Conservation (phyloP, 2,113 vertebrate genomes). For the Condylura cristata region DNA sequence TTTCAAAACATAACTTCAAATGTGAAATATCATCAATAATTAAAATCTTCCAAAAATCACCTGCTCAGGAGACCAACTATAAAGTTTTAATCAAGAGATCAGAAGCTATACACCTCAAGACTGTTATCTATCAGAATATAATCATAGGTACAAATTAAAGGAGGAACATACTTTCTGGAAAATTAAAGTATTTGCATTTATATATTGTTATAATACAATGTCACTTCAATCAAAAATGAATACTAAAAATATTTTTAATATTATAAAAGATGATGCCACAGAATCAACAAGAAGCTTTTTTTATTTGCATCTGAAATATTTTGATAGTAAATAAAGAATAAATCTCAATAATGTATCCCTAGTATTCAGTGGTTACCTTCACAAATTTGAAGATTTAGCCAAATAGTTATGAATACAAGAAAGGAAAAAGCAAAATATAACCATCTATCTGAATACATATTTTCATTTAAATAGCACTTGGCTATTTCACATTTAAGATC, state of each 20-base stretch:
- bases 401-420: constrained; percentile 43
- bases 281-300: constrained; percentile 39
- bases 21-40: not conserved
- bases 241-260: constrained; percentile 18
- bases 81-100: not conserved
- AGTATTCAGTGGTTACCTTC: constrained; percentile 36
- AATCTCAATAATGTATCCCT: constrained; percentile 23
- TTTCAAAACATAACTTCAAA: not conserved
- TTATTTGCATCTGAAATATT: constrained; percentile 60
- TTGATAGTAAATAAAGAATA: constrained; percentile 66
- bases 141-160: too few relatives aligned
- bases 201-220: not conserved
- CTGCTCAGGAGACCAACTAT: not conserved
- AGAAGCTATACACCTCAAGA: not conserved
- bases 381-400: constrained; percentile 47
- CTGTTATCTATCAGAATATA: not conserved
- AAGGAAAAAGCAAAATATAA: constrained; percentile 45
- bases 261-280: not conserved
- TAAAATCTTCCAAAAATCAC: constrained; percentile 8
- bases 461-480: constrained; percentile 43
- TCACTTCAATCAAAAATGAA: not conserved
- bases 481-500: constrained; percentile 47
- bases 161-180: not conserved
- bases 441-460: not conserved
- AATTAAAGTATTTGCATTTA: too few relatives aligned